phyloP scores from a whole-genome alignment of 2,888 invertebrate genomes.

The Xestobium rufovillosum region DNA sequence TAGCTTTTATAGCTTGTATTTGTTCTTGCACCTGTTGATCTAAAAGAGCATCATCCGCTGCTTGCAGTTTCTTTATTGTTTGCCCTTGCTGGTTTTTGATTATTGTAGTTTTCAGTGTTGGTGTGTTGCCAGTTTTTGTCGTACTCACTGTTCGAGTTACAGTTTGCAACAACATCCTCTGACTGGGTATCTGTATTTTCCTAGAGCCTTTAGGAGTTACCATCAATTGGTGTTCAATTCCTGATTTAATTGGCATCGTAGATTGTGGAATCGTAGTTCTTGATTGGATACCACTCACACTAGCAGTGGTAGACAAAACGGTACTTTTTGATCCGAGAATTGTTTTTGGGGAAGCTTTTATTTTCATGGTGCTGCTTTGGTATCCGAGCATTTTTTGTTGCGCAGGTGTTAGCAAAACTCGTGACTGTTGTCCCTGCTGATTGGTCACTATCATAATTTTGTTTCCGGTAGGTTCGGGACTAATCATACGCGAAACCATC shows the following conservation, averaged over 20 bases:
- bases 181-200: conserved; percentile 8
- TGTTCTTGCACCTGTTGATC: conserved; percentile 40
- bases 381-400: conserved; percentile 54
- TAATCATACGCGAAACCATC: conserved; percentile 37
- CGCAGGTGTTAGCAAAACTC: conserved; percentile 53
- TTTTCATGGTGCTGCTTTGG: conserved; percentile 35
- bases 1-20: conserved; percentile 40
- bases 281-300: neutral
- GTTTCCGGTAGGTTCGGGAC: conserved; percentile 39
- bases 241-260: neutral
- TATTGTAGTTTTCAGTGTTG: conserved; percentile 36
- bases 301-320: neutral
- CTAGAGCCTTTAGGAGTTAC: neutral
- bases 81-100: conserved; percentile 41
- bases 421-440: conserved; percentile 53
- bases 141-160: neutral
- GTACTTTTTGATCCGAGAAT: no score
- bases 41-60: conserved; percentile 34
- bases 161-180: conserved; percentile 11
- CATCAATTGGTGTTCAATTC: no score
- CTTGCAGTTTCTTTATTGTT: conserved; percentile 37
- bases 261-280: neutral
- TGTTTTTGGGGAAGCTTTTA: conserved; percentile 10
- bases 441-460: conserved; percentile 60
- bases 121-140: conserved; percentile 7